A percentile compares a stretch with the other conserved stretches of the same genome.
These are phyloP conservation scores for Nestor notabilis DNA, from an alignment of 2,113 vertebrate genomes.

Conservation along the genomic window DNA sequence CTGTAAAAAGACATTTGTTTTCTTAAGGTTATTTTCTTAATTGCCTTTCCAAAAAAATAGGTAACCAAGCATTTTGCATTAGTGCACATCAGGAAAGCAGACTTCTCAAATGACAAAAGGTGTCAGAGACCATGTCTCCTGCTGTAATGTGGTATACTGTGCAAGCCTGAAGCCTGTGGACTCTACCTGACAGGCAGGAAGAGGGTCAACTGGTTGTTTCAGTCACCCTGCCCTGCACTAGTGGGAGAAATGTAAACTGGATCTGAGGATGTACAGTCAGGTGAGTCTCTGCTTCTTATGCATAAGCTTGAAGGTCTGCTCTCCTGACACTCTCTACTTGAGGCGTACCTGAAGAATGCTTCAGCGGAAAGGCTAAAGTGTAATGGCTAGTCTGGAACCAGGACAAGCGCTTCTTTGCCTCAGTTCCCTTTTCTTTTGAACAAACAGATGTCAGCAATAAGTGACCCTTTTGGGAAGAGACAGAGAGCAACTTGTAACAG, in stretches of 20 bases:
- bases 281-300: not conserved
- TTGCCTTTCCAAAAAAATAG: not conserved
- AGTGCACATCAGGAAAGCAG: not conserved
- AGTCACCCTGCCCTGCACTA: rapidly evolving
- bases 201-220: not conserved
- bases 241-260: not conserved
- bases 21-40: not conserved
- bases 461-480: not conserved
- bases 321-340: not conserved
- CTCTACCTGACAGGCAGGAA: not conserved
- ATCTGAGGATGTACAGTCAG: not conserved
- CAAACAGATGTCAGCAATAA: not conserved
- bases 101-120: no score
- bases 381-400: not conserved
- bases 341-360: not conserved
- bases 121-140: not conserved
- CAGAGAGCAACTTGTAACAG: not conserved
- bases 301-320: not conserved
- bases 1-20: not conserved
- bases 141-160: rapidly evolving
- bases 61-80: not conserved
- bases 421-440: not conserved
- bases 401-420: not conserved
- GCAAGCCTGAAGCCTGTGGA: not conserved
- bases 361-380: not conserved